Percentiles rank a stretch among this genome's conserved stretches.
These are phyloP conservation scores for Sylvilagus floridanus DNA, from an alignment of 2,797 vertebrate genomes.

Conservation along the genomic window DNA sequence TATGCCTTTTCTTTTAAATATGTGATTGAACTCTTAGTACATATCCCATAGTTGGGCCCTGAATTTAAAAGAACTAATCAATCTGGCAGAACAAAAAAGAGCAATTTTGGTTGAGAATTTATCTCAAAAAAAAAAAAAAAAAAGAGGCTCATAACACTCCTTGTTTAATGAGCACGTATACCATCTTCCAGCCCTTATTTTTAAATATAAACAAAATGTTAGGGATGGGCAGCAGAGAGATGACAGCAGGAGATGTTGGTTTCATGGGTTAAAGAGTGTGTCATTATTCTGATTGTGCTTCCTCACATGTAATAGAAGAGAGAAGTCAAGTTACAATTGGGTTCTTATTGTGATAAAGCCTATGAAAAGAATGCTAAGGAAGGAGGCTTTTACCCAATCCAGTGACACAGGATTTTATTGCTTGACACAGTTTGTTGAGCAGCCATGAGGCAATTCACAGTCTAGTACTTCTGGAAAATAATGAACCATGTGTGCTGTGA, in stretches of 20 bases:
- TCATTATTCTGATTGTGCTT: slow-evolving; percentile 33
- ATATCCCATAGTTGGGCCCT: not conserved
- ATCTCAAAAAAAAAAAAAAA: not conserved
- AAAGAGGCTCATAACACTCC: not conserved
- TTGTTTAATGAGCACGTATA: not conserved
- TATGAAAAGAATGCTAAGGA: slow-evolving; percentile 75
- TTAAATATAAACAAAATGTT: slow-evolving; percentile 18
- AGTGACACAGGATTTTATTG: slow-evolving; percentile 85
- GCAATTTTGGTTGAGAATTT: not conserved
- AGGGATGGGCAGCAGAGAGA: not conserved
- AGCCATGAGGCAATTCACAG: slow-evolving; percentile 87
- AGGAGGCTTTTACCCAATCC: slow-evolving; percentile 74
- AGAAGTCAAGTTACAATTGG: slow-evolving; percentile 48
- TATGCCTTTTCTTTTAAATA: not conserved
- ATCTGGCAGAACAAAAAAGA: slow-evolving; percentile 6
- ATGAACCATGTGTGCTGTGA: slow-evolving; percentile 81
- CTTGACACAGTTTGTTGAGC: slow-evolving; percentile 86
- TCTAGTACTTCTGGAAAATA: slow-evolving; percentile 85
- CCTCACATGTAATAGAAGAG: slow-evolving; percentile 29
- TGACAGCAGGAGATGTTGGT: not conserved
- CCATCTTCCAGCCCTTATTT: not conserved
- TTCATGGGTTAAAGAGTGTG: not conserved
- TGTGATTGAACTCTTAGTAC: not conserved
- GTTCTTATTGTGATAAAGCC: slow-evolving; percentile 61
- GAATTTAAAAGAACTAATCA: not conserved